Evolutionary conservation across 1,140 invertebrate genomes (phyloP), one percentile per base, ranked within the genome.

Genomic region (Globodera ellingtonae): DNA sequence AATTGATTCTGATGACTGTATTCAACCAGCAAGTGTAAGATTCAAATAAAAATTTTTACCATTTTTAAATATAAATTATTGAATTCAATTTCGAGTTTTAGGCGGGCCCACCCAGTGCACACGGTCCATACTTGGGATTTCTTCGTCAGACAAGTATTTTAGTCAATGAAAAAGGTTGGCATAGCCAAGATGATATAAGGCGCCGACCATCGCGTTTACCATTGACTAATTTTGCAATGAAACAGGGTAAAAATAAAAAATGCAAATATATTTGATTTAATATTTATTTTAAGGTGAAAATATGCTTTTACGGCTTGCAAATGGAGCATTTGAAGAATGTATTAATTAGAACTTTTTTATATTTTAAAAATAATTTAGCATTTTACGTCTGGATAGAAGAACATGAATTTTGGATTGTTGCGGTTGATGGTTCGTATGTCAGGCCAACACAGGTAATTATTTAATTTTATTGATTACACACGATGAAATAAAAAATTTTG

Each of bases 261-360:
- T 18, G n/a, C 0, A 0, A 4, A 44, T 7, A 44, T 46, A 6
- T 72, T 21, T 46, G 47, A 7, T 72, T 72, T 48, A n/a, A 4
- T 73, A 44, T 56, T 73, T 48, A 24, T 47, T n/a, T 21, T 67
- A 6, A 77, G 84, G 82, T 47, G 65, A 81, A 56, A 83, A 87
- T 59, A 72, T 87, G 7, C 75, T 75, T 21, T 74, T 84, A 15
- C 79, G 86, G 6, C 75, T 89, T 21, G 83, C 86, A 1, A 89
- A 89, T 73, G 87, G 87, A 8, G 87, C 86, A 21, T 84, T 88
- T 18, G 86, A 84, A 7, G 86, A 88, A 78, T 84, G 75, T 77
- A 67, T 24, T 52, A 35, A 65, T 65, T n/a, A 62, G 21, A 66
- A 76, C 3, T 35, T 66, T 6, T 67, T 76, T 7, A 18, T 21